Evolutionary conservation across 2,797 vertebrate genomes (phyloP).

Genomic region (Pelochelys cantorii): DNA sequence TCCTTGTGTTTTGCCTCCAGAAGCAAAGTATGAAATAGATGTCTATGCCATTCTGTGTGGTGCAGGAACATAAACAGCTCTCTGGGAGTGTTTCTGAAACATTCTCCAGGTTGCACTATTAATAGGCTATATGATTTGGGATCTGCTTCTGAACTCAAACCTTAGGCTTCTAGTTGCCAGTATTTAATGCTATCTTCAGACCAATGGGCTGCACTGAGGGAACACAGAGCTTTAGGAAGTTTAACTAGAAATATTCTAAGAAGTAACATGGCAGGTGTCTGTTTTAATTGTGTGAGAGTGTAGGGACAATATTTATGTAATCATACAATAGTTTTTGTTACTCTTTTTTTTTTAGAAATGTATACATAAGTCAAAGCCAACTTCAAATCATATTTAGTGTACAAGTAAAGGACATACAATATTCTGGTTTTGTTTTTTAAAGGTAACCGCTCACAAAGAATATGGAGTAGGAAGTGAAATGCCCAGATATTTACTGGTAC

Average conservation of each 20-base stretch:
- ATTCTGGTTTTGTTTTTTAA: neutral
- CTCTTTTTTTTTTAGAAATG: neutral
- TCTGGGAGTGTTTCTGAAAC: slow-evolving; percentile 9
- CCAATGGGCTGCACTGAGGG: slow-evolving; percentile 4
- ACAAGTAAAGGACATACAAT: slow-evolving; percentile 17
- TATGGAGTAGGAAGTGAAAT: neutral
- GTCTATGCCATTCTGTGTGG: neutral
- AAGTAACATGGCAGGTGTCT: neutral
- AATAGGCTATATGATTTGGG: neutral
- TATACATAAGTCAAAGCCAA: slow-evolving; percentile 28
- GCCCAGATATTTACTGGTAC: slow-evolving; percentile 19
- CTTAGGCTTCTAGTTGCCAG: neutral
- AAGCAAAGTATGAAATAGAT: neutral
- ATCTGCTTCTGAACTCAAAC: slow-evolving; percentile 33
- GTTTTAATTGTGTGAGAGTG: neutral
- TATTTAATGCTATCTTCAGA: neutral
- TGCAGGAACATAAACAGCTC: slow-evolving; percentile 14
- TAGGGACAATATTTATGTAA: neutral
- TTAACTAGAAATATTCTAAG: slow-evolving; percentile 19
- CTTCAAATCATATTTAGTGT: slow-evolving; percentile 13
- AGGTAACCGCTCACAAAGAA: slow-evolving; percentile 25
- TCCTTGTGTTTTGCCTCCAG: neutral
- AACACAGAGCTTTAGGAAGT: slow-evolving; percentile 5
- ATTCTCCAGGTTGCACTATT: neutral
- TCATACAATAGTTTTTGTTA: neutral